phyloP scores from a whole-genome alignment of 2,888 invertebrate species.

The Uropetala carovei region DNA sequence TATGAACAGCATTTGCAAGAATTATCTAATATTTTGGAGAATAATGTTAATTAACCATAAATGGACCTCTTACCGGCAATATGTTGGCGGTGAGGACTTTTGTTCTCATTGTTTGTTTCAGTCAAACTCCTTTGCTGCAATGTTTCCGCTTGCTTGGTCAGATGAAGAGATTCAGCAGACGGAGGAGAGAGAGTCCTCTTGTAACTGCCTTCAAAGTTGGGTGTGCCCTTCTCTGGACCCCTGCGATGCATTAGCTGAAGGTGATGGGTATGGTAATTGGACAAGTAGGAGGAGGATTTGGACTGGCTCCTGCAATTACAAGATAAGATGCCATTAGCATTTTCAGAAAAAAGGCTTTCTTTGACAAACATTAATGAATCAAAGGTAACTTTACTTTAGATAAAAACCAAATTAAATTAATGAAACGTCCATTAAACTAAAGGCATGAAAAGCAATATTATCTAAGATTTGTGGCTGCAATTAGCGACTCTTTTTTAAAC shows the following conservation, averaged over 20 bases:
- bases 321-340: slow-evolving; percentile 65
- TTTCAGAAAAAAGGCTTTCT: slow-evolving; percentile 37
- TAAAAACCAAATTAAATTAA: too few relatives aligned
- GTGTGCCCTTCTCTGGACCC: slow-evolving; percentile 81
- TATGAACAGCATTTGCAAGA: too few relatives aligned
- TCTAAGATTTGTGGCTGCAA: too few relatives aligned
- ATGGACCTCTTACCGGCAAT: slow-evolving; percentile 74
- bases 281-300: slow-evolving; percentile 84
- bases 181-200: slow-evolving; percentile 84
- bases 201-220: slow-evolving; percentile 85
- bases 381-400: too few relatives aligned
- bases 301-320: slow-evolving; percentile 83
- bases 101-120: slow-evolving; percentile 33
- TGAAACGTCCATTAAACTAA: too few relatives aligned
- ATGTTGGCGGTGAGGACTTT: slow-evolving; percentile 35
- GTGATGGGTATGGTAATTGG: slow-evolving; percentile 73
- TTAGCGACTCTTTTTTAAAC: too few relatives aligned
- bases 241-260: slow-evolving; percentile 74
- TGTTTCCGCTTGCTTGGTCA: slow-evolving; percentile 6
- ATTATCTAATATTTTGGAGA: too few relatives aligned
- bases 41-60: neutral
- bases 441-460: too few relatives aligned
- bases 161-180: slow-evolving; percentile 41
- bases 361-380: too few relatives aligned
- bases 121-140: slow-evolving; percentile 1